These are phyloP conservation scores for Chinchilla lanigera DNA, from an alignment of 2,113 vertebrate species.

Conservation along the genomic window DNA sequence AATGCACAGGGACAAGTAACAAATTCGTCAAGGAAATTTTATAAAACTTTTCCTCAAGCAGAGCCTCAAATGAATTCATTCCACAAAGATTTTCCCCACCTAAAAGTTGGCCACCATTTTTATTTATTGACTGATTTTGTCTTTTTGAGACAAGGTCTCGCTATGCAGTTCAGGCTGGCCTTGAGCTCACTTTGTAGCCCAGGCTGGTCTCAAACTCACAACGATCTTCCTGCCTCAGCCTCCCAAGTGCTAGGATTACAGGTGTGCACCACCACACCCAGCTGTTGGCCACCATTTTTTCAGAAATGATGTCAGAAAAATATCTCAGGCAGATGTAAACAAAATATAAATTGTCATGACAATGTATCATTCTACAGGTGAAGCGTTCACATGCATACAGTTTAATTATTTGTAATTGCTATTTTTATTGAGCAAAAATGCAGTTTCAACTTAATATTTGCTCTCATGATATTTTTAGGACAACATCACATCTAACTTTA, in stretches of 20 bases:
- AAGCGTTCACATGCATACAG: neutral
- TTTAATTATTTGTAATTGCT: neutral
- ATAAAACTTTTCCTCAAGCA: neutral
- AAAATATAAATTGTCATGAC: neutral
- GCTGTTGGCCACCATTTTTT: neutral
- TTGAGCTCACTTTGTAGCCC: too few species aligned
- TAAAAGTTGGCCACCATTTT: neutral
- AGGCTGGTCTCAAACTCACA: too few species aligned
- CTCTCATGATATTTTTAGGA: neutral
- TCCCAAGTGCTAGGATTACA: too few species aligned
- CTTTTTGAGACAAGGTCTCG: too few species aligned
- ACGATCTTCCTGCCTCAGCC: too few species aligned
- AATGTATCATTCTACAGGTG: neutral
- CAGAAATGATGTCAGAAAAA: constrained; percentile 9
- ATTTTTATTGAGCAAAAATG: neutral
- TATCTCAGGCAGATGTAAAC: neutral
- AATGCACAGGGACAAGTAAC: neutral
- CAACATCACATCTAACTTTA: neutral
- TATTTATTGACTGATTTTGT: too few species aligned
- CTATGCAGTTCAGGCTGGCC: too few species aligned
- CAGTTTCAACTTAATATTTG: neutral
- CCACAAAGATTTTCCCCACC: neutral
- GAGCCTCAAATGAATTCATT: neutral
- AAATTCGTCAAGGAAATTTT: neutral
- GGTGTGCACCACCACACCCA: too few species aligned